These are phyloP conservation scores for Condylostylus longicornis DNA, from an alignment of 1,140 invertebrate species.

Conservation along the genomic window DNA sequence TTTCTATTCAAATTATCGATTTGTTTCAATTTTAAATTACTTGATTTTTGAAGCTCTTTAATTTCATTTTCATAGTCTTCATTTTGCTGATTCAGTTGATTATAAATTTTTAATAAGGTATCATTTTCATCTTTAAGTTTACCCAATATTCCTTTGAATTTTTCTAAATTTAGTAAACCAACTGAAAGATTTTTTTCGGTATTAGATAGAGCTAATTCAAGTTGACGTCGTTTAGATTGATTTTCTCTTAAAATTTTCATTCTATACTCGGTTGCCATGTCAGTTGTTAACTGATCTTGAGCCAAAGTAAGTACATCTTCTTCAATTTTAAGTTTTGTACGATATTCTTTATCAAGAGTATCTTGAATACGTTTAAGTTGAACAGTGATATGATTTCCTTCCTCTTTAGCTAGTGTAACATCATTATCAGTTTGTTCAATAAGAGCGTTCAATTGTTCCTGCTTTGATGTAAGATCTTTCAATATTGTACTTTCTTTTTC, in stretches of 20 bases:
- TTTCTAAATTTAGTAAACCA: slow-evolving; percentile 44
- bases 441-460: slow-evolving; percentile 37
- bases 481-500: slow-evolving; percentile 23
- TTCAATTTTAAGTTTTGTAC: slow-evolving; percentile 41
- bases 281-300: slow-evolving; percentile 49
- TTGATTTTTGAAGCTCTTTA: slow-evolving; percentile 18
- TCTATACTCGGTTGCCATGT: slow-evolving; percentile 42
- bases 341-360: slow-evolving; percentile 37
- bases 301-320: slow-evolving; percentile 45
- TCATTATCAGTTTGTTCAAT: slow-evolving; percentile 43
- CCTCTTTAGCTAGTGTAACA: slow-evolving; percentile 34
- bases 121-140: slow-evolving; percentile 14
- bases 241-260: slow-evolving; percentile 35
- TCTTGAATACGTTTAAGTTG: slow-evolving; percentile 16
- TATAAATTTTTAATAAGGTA: slow-evolving; percentile 7
- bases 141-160: slow-evolving; percentile 28
- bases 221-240: slow-evolving; percentile 30
- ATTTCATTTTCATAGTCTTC: slow-evolving; percentile 11
- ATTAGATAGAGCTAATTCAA: slow-evolving; percentile 43
- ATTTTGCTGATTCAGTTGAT: slow-evolving; percentile 11
- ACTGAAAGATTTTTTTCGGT: slow-evolving; percentile 47
- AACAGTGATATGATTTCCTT: slow-evolving; percentile 16
- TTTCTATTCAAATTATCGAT: slow-evolving; percentile 19
- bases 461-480: slow-evolving; percentile 34
- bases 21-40: slow-evolving; percentile 24